Percentiles rank a stretch among this genome's conserved stretches.
Conservation (phyloP, 2,113 vertebrate species). For the Phoenicopterus ruber region DNA sequence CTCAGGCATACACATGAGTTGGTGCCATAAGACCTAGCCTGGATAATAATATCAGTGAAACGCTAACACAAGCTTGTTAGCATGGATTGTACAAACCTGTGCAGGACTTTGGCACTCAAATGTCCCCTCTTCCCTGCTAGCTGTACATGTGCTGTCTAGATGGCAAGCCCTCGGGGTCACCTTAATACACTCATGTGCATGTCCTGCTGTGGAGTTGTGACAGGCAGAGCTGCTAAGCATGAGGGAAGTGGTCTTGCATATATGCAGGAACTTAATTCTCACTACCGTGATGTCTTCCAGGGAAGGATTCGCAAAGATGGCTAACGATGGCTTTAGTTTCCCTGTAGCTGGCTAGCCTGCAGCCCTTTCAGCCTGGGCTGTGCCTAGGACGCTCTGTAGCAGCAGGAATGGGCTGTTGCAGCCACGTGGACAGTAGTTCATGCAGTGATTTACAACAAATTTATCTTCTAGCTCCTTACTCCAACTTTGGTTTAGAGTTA, state of each 20-base stretch:
- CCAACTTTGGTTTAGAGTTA: background rate
- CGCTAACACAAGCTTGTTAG: background rate
- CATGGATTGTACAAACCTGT: background rate
- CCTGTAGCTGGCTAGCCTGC: background rate
- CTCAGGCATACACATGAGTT: rapidly evolving
- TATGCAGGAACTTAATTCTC: background rate
- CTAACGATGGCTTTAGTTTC: background rate
- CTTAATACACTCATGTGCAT: background rate
- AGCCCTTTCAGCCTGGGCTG: background rate
- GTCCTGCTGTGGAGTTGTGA: background rate
- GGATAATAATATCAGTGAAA: background rate
- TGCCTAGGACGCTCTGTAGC: background rate
- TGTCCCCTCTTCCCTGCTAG: background rate
- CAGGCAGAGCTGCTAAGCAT: background rate
- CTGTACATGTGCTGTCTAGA: background rate
- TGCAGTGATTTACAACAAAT: background rate
- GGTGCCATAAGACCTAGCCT: background rate
- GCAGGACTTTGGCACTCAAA: background rate
- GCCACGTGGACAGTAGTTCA: background rate
- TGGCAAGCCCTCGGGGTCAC: background rate
- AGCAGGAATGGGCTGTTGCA: background rate
- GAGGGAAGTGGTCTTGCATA: background rate
- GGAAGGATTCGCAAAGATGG: background rate
- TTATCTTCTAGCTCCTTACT: background rate
- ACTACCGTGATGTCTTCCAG: background rate